Conservation (phyloP, 2,113 vertebrate genomes). For the Mionectes macconnelli region DNA sequence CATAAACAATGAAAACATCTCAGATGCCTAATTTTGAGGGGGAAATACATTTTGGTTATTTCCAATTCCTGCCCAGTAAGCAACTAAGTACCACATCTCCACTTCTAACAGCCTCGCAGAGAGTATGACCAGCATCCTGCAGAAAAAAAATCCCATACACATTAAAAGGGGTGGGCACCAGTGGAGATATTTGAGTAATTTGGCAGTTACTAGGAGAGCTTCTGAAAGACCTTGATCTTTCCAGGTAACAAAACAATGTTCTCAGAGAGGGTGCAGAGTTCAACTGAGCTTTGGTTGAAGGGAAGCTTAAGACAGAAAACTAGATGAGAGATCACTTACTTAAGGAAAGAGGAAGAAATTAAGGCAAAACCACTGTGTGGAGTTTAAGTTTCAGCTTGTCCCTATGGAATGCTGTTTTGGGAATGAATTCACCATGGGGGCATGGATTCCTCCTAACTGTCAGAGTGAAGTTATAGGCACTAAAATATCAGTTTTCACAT, state of each 20-base stretch:
- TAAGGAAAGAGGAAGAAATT: not conserved
- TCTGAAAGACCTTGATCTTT: not conserved
- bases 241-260: not conserved
- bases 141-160: not conserved
- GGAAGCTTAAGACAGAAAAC: not conserved
- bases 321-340: not conserved
- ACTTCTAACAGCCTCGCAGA: not conserved
- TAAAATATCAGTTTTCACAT: slow-evolving; percentile 35
- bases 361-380: not conserved
- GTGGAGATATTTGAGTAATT: not conserved
- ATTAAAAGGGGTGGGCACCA: not conserved
- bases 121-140: not conserved
- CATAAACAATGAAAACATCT: not conserved
- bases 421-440: not conserved
- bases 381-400: not conserved
- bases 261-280: not conserved
- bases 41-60: not conserved
- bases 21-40: rapidly evolving
- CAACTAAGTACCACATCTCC: not conserved
- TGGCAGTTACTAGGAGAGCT: not conserved
- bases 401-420: not conserved
- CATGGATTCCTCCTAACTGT: not conserved
- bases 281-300: not conserved
- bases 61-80: not conserved
- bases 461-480: not conserved